Percentiles rank a stretch among this genome's conserved stretches.
These are phyloP conservation scores for Nemotelus nigrinus DNA, from an alignment of 2,888 invertebrate genomes.

Conservation along the genomic window DNA sequence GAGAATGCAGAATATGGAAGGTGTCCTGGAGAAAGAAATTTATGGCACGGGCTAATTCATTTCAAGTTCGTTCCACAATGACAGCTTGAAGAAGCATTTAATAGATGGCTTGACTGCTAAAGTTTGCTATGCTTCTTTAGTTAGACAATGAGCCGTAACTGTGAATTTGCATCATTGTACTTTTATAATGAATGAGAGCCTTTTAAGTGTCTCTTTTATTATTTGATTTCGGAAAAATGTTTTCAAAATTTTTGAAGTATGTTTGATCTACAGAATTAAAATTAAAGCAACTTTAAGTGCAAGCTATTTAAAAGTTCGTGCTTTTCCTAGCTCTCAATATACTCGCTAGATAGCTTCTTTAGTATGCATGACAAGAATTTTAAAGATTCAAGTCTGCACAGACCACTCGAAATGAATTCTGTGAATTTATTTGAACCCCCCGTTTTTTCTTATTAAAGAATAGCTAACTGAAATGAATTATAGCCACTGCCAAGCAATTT, in stretches of 20 bases:
- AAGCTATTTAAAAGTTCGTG: too few species aligned
- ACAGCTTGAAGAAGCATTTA: slow-evolving; percentile 5
- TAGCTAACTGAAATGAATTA: slow-evolving; percentile 26
- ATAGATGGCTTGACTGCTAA: background rate
- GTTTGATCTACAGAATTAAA: too few species aligned
- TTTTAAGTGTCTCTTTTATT: background rate
- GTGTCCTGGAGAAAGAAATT: background rate
- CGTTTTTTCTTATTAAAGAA: too few species aligned
- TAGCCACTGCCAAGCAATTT: slow-evolving; percentile 42
- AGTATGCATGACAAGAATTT: too few species aligned
- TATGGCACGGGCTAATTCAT: slow-evolving; percentile 18
- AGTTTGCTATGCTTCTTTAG: background rate
- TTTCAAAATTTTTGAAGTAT: too few species aligned
- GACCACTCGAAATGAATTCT: too few species aligned
- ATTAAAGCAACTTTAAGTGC: too few species aligned
- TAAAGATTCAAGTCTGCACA: too few species aligned
- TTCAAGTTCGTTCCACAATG: slow-evolving; percentile 36
- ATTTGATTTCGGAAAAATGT: too few species aligned
- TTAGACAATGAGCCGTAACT: slow-evolving; percentile 12
- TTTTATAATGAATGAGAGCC: background rate
- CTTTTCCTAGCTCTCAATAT: too few species aligned
- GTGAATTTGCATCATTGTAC: slow-evolving; percentile 18
- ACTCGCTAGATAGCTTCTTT: too few species aligned
- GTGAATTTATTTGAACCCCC: too few species aligned
- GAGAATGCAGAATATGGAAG: background rate